Percentiles rank a stretch among this genome's conserved stretches.
Evolutionary conservation across 2,888 invertebrate genomes (phyloP).

Genomic region (Iphiclides podalirius): DNA sequence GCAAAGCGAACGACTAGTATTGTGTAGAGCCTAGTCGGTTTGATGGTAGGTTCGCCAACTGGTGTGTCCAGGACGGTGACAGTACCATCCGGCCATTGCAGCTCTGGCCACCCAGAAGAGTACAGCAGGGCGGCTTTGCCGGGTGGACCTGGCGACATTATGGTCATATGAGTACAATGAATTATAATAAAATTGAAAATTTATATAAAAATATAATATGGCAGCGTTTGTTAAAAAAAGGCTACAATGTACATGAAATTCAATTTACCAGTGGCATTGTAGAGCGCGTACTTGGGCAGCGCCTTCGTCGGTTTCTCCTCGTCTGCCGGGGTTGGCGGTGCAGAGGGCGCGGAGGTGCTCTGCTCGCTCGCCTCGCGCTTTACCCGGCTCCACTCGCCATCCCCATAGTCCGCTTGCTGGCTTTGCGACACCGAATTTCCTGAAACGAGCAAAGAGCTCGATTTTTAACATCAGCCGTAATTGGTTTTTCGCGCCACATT

Average conservation of each 20-base stretch:
- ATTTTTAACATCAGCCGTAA: no score
- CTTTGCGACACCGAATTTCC: constrained; percentile 68
- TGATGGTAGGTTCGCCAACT: constrained; percentile 65
- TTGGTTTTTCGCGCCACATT: no score
- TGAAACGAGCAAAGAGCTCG: constrained; percentile 31
- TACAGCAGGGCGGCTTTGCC: constrained; percentile 75
- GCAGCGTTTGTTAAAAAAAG: no score
- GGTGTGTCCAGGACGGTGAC: constrained; percentile 52
- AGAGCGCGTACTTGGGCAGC: constrained; percentile 67
- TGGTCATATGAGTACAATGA: not conserved
- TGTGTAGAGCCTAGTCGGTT: constrained; percentile 62
- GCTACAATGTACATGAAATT: no score
- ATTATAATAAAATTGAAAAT: not conserved
- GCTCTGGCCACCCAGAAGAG: constrained; percentile 73
- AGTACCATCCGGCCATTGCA: constrained; percentile 57
- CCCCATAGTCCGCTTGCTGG: constrained; percentile 48
- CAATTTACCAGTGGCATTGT: constrained; percentile 72
- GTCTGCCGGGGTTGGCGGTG: constrained; percentile 33
- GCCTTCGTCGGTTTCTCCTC: constrained; percentile 51
- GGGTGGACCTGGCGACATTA: constrained; percentile 45
- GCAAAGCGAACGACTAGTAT: constrained; percentile 66
- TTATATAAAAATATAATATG: not conserved
- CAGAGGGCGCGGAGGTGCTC: constrained; percentile 34
- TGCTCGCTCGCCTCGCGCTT: constrained; percentile 46
- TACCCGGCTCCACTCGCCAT: constrained; percentile 50